Conservation (phyloP, 2,113 vertebrate genomes). For the Bubo blakistoni region DNA sequence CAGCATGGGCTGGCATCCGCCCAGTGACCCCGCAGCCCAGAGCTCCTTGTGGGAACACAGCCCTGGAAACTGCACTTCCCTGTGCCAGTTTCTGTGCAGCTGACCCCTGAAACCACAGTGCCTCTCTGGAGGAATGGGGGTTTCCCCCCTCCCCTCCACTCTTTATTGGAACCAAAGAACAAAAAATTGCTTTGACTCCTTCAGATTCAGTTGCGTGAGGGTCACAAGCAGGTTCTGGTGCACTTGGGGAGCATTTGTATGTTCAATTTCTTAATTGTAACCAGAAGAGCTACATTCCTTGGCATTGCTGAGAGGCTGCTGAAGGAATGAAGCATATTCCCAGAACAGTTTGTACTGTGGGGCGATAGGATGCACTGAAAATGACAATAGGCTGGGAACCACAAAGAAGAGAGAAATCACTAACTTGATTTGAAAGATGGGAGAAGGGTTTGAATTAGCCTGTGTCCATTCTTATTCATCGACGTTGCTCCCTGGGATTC, state of each 20-base stretch:
- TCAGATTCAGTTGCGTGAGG: not conserved
- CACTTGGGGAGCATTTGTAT: conserved; percentile 31
- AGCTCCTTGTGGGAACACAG: not conserved
- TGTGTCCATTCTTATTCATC: not conserved
- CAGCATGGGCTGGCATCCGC: not conserved
- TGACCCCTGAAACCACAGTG: not conserved
- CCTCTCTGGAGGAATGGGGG: not conserved
- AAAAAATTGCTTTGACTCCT: not conserved
- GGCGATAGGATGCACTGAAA: conserved; percentile 30
- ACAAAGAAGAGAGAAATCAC: conserved; percentile 31
- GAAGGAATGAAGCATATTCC: conserved; percentile 50
- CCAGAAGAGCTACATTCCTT: conserved; percentile 59
- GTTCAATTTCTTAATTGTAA: conserved; percentile 62
- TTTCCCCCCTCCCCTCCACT: not conserved
- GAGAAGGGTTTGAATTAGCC: conserved; percentile 57
- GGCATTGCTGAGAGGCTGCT: conserved; percentile 35
- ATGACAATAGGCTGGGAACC: conserved; percentile 42
- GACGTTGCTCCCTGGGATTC: not conserved
- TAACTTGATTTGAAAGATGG: conserved; percentile 53
- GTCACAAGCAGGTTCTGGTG: conserved; percentile 55
- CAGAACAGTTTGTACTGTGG: not conserved
- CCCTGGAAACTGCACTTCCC: not conserved
- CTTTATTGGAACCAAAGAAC: not conserved
- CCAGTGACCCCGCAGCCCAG: accelerated
- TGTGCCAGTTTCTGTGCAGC: not conserved